phyloP scores from a whole-genome alignment of 2,888 invertebrate species.

The Tetanocera ferruginea region DNA sequence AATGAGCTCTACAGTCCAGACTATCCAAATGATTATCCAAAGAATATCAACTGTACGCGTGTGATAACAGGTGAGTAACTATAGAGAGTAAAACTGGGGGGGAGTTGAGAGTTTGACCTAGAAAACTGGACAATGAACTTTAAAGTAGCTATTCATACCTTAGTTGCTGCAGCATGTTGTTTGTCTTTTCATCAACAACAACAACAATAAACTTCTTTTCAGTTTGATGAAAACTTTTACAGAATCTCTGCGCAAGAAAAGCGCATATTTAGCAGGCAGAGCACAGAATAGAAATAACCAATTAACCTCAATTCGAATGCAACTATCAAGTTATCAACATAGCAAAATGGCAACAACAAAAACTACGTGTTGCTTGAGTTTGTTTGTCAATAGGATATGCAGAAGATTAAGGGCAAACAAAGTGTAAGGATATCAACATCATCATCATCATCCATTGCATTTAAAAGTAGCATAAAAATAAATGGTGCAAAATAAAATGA shows the following conservation, averaged over 20 bases:
- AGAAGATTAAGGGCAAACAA: not conserved
- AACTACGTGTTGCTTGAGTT: not conserved
- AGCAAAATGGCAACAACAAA: not conserved
- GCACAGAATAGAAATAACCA: not conserved
- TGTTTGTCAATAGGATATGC: not conserved
- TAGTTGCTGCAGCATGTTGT: not conserved
- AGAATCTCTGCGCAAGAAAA: not conserved
- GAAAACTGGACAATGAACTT: not conserved
- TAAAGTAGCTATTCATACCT: not conserved
- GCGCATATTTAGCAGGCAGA: not conserved
- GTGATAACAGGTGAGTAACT: conserved; percentile 76
- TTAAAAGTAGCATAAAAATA: not conserved
- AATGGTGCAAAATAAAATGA: not conserved
- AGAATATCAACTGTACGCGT: conserved; percentile 77
- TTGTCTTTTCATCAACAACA: too few relatives aligned
- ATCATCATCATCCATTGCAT: too few relatives aligned
- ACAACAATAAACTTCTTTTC: too few relatives aligned
- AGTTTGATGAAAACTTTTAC: not conserved
- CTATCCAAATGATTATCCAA: conserved; percentile 78
- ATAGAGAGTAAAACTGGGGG: not conserved
- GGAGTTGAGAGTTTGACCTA: not conserved
- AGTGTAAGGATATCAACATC: not conserved
- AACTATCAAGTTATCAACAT: conserved; percentile 6
- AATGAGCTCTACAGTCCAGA: conserved; percentile 80
- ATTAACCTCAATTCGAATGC: conserved; percentile 11